Evolutionary conservation across 2,113 vertebrate species (phyloP).

Genomic region (Coturnix japonica): DNA sequence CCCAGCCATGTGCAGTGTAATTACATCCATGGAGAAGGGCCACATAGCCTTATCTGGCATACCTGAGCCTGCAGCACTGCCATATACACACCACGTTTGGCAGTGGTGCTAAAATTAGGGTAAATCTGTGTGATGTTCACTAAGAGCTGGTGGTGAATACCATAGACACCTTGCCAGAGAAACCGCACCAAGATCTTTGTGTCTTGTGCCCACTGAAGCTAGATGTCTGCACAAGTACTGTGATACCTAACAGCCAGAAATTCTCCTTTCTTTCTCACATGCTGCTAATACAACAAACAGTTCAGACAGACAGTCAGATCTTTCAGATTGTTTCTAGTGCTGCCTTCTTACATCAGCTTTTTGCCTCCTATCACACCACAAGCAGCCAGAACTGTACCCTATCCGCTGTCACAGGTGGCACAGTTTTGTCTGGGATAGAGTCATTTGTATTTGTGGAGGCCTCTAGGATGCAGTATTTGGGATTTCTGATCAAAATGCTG

Average conservation of each 20-base stretch:
- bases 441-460: not conserved
- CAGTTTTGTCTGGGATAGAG: not conserved
- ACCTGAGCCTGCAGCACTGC: not conserved
- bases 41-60: not conserved
- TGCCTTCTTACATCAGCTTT: not conserved
- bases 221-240: not conserved
- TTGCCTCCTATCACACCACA: not conserved
- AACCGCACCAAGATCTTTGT: not conserved
- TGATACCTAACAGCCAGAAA: not conserved
- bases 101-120: not conserved
- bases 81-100: not conserved
- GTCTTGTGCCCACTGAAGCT: not conserved
- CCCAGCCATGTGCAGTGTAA: rapidly evolving
- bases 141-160: not conserved
- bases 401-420: not conserved
- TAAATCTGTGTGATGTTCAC: not conserved
- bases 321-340: not conserved
- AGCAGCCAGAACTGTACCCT: not conserved
- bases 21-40: not conserved
- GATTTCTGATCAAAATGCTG: not conserved
- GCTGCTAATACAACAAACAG: not conserved
- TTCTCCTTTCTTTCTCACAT: not conserved
- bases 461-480: not conserved
- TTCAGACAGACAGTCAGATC: not conserved
- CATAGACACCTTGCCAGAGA: not conserved